phyloP scores from a whole-genome alignment of 2,888 invertebrate genomes.

The Cheilosia grossa region DNA sequence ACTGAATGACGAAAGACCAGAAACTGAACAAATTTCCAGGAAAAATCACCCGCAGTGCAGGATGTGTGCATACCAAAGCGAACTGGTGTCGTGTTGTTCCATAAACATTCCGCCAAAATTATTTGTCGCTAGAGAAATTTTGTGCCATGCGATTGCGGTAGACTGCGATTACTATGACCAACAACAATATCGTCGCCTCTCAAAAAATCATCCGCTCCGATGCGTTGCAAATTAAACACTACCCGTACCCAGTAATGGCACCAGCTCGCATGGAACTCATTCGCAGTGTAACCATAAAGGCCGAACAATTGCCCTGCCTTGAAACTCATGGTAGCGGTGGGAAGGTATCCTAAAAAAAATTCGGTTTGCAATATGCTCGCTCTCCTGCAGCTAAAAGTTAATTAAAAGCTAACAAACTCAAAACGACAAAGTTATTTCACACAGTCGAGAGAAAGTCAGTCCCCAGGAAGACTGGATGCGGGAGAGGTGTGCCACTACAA shows the following conservation, averaged over 20 bases:
- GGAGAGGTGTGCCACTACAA: slow-evolving; percentile 26
- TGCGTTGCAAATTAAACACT: slow-evolving; percentile 70
- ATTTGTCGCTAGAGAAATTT: slow-evolving; percentile 64
- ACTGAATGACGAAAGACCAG: slow-evolving; percentile 49
- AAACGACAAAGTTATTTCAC: slow-evolving; percentile 74
- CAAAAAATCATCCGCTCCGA: slow-evolving; percentile 33
- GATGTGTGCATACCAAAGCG: slow-evolving; percentile 39
- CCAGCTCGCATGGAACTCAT: slow-evolving; percentile 1
- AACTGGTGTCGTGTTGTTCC: slow-evolving; percentile 31
- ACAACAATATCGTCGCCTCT: slow-evolving; percentile 1
- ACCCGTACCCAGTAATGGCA: no score
- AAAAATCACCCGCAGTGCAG: slow-evolving; percentile 68
- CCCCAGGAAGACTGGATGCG: slow-evolving; percentile 15
- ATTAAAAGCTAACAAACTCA: slow-evolving; percentile 83
- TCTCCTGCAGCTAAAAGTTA: slow-evolving; percentile 83
- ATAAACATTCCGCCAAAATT: slow-evolving; percentile 63
- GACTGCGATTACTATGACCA: slow-evolving; percentile 39
- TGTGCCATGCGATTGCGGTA: slow-evolving; percentile 59
- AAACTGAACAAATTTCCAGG: slow-evolving; percentile 61
- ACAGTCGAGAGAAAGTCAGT: slow-evolving; percentile 44
- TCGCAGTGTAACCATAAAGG: slow-evolving; percentile 18
- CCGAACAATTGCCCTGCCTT: slow-evolving; percentile 13
- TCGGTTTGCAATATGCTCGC: slow-evolving; percentile 79
- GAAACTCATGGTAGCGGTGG: slow-evolving; percentile 15
- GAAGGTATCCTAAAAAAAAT: slow-evolving; percentile 45